Base-by-base conservation (phyloP, 2,797 vertebrate genomes). In the Pseudotriccus pelzelni region DNA sequence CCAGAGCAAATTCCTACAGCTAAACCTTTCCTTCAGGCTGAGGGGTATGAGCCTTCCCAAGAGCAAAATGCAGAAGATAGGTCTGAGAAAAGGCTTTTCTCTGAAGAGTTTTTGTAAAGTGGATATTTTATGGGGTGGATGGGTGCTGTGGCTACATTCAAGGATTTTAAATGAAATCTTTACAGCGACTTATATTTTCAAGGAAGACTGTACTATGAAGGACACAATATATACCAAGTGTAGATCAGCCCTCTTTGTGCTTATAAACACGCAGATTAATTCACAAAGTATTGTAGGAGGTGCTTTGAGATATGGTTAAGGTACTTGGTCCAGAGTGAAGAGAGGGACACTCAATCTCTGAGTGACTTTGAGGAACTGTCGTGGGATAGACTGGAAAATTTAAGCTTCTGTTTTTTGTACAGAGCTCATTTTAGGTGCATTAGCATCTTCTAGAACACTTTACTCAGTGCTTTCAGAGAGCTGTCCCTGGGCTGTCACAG, bases 1-100 rank as follows among this genome's bases (percentile, higher is more conserved):
- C 14, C 27, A 37, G 43, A 50, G n/a, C 50, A 72, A 75, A 84
- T 62, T 39, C n/a, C 50, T 73, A 14, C 7, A 52, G 46, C 43
- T 56, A 37, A 50, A 16, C 9, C 36, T 90, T 91, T 81, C 62
- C 32, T 50, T 83, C 89, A 89, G 36, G 47, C 56, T 50, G 7
- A 24, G 0, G 3, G 11, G 10, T 80, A 16, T 0, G 1, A 64
- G 32, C 24, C 9, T 28, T 23, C 27, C 32, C 0, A 4, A 41
- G 13, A 43, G 32, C 56, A 37, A 22, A 47, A 52, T 50, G 9
- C 28, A 47, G 64, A 46, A 44, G 11, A 18, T 46, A 25, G 32
- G 52, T 12, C 56, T 87, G 41, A 77, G 56, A 56, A 90, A 66
- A 73, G 32, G 5, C 37, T 77, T 58, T 72, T 58, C n/a, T 66